Conservation (phyloP, 2,113 vertebrate genomes). For the Micronycteris hirsuta region DNA sequence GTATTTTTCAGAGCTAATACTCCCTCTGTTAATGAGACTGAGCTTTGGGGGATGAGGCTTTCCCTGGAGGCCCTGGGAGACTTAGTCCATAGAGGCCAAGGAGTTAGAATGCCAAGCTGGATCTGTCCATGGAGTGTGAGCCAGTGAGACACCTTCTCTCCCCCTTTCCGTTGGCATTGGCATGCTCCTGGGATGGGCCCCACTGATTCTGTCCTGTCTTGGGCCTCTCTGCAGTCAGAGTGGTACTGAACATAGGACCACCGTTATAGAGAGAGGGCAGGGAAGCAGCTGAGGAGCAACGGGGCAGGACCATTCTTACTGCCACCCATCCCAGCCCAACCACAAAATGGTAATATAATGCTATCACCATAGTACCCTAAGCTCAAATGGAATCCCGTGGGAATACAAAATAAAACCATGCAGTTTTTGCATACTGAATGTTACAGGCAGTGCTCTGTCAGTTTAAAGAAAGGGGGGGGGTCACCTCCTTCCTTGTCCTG, state of each 20-base stretch:
- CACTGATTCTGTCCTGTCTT: not conserved
- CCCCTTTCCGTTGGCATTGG: not conserved
- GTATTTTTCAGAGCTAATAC: not conserved
- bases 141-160: not conserved
- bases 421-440: too few species aligned
- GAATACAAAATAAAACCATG: not conserved
- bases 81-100: not conserved
- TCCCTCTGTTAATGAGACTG: not conserved
- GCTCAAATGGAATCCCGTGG: not conserved
- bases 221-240: not conserved
- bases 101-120: not conserved
- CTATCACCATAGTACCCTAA: not conserved
- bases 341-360: not conserved
- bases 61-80: not conserved
- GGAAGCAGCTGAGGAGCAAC: not conserved
- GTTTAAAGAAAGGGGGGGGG: not conserved
- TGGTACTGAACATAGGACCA: not conserved
- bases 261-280: not conserved
- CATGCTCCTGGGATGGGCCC: not conserved
- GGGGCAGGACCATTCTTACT: not conserved
- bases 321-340: not conserved
- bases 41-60: not conserved
- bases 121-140: not conserved
- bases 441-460: not conserved
- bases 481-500: not conserved